Percentiles rank a stretch among this genome's conserved stretches.
phyloP scores from a whole-genome alignment of 2,113 vertebrate species.

The Anoplopoma fimbria region DNA sequence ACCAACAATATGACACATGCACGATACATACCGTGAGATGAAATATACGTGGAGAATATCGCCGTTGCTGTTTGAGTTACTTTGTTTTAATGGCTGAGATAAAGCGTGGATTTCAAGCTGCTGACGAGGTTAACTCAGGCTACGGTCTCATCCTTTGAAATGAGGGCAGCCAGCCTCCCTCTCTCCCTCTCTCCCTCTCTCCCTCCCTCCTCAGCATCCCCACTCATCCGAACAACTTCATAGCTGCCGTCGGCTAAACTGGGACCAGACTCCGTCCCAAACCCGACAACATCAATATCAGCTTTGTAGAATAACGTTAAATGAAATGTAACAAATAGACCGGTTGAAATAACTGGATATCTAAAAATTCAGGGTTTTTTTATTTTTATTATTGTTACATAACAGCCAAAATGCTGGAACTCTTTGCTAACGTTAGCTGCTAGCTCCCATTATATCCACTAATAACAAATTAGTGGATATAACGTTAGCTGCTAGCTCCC shows the following conservation, averaged over 20 bases:
- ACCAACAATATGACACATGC: neutral
- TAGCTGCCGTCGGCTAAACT: conserved; percentile 35
- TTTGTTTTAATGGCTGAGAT: neutral
- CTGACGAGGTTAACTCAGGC: conserved; percentile 33
- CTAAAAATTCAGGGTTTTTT: too few species aligned
- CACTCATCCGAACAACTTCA: conserved; percentile 24
- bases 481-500: too few species aligned
- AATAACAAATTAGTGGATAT: too few species aligned
- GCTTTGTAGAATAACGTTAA: neutral
- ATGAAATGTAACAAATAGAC: conserved; percentile 36
- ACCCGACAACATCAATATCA: neutral
- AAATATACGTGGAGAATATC: neutral
- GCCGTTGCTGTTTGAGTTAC: neutral
- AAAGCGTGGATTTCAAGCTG: neutral
- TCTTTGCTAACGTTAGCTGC: neutral
- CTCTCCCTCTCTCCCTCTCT: conserved; percentile 38
- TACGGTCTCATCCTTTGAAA: conserved; percentile 37
- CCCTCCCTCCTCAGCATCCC: conserved; percentile 55
- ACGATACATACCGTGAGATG: neutral
- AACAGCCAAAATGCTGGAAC: neutral
- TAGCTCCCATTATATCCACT: too few species aligned
- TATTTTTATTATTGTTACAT: neutral
- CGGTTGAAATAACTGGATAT: conserved; percentile 70
- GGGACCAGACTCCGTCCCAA: neutral
- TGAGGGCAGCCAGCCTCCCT: conserved; percentile 22